Evolutionary conservation across 2,888 invertebrate species (phyloP).

Genomic region (Dusona sp.): DNA sequence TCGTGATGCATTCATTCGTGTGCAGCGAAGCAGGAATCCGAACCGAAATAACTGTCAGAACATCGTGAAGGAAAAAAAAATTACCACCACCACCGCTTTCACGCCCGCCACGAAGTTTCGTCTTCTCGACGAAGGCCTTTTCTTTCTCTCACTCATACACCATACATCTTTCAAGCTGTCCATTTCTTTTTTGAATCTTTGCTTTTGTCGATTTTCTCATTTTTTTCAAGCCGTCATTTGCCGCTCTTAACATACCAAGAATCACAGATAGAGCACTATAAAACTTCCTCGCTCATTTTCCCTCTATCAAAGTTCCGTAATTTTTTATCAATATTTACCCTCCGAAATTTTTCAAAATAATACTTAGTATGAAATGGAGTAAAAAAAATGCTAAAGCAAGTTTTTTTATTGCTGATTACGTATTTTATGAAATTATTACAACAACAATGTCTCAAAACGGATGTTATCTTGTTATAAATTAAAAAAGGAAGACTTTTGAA

Average conservation of each 20-base stretch:
- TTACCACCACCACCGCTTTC: conserved; percentile 45
- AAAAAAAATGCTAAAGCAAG: not conserved
- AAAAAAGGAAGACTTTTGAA: not conserved
- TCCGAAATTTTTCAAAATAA: not conserved
- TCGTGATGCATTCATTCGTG: conserved; percentile 28
- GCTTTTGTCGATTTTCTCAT: conserved; percentile 22
- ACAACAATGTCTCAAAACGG: not conserved
- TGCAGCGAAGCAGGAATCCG: conserved; percentile 43
- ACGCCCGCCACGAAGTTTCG: conserved; percentile 40
- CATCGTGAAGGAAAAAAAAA: conserved; percentile 46
- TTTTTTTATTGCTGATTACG: not conserved
- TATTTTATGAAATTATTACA: not conserved
- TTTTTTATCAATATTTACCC: not conserved
- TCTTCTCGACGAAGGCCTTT: conserved; percentile 39
- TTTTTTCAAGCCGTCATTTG: conserved; percentile 17
- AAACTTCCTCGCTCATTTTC: not conserved
- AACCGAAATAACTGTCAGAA: conserved; percentile 57
- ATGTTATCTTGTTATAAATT: not conserved
- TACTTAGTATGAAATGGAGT: not conserved
- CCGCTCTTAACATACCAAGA: conserved; percentile 15
- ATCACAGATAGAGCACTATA: conserved; percentile 4
- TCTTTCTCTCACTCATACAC: conserved; percentile 22
- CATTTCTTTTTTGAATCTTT: conserved; percentile 15
- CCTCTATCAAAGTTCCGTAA: no score
- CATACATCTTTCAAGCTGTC: conserved; percentile 8